Percentiles rank a stretch among this genome's conserved stretches.
These are phyloP conservation scores for Ladona fulva DNA, from an alignment of 1,140 invertebrate genomes.

Conservation along the genomic window DNA sequence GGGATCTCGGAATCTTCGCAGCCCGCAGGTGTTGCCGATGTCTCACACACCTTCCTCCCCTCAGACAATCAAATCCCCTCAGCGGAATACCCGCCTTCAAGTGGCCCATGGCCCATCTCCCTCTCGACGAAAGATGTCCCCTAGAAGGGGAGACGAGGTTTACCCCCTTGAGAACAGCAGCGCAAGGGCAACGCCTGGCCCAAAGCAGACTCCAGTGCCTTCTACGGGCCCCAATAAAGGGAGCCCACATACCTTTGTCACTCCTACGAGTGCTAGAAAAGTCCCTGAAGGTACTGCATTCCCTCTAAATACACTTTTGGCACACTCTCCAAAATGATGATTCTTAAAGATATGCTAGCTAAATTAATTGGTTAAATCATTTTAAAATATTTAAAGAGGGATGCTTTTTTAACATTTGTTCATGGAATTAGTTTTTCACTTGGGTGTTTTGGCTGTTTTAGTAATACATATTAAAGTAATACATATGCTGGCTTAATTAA, in stretches of 20 bases:
- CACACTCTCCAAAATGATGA: no score
- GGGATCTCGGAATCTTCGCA: not conserved
- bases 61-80: not conserved
- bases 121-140: not conserved
- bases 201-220: not conserved
- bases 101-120: not conserved
- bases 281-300: slow-evolving; percentile 1
- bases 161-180: not conserved
- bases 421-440: no score
- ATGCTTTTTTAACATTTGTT: no score
- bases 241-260: not conserved
- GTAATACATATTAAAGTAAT: no score
- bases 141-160: not conserved
- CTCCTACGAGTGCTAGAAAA: not conserved
- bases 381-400: no score
- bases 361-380: no score
- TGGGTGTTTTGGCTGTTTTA: no score
- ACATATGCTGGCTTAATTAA: no score
- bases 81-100: not conserved
- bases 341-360: no score
- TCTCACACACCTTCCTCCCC: not conserved
- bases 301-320: not conserved
- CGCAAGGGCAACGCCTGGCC: not conserved
- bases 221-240: not conserved
- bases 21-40: not conserved